Percentiles rank a stretch among this genome's conserved stretches.
These are phyloP conservation scores for Epinotia nisella DNA, from an alignment of 2,888 invertebrate species.

Conservation along the genomic window DNA sequence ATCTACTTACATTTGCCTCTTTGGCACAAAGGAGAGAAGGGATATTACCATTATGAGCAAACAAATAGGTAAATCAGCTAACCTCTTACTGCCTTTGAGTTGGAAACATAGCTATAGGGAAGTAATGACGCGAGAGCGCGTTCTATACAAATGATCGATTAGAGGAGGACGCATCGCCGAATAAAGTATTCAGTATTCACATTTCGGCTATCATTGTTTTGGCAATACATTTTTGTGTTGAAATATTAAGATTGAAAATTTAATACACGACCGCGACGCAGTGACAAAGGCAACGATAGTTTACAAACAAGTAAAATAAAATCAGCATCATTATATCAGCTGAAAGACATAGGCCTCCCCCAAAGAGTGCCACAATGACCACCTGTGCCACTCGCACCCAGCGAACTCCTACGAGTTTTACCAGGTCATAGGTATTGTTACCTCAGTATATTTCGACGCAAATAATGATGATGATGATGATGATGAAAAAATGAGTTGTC, in stretches of 20 bases:
- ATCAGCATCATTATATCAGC: no score
- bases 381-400: no score
- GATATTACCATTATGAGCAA: constrained; percentile 41
- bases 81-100: constrained; percentile 52
- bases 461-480: no score
- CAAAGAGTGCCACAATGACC: no score
- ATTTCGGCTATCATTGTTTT: neutral
- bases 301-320: no score
- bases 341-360: no score
- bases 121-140: constrained; percentile 72
- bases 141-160: constrained; percentile 55
- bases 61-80: constrained; percentile 48
- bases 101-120: constrained; percentile 63
- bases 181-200: neutral
- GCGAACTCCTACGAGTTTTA: no score
- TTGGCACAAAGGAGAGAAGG: constrained; percentile 10
- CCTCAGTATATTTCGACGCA: no score
- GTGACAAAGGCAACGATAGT: no score
- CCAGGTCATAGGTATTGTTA: no score
- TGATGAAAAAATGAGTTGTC: no score
- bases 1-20: neutral
- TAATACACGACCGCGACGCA: no score
- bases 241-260: neutral
- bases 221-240: neutral
- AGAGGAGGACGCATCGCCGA: constrained; percentile 21